Percentiles rank a stretch among this genome's conserved stretches.
These are phyloP conservation scores for Catharus bicknelli DNA, from an alignment of 2,113 vertebrate species.

Conservation along the genomic window DNA sequence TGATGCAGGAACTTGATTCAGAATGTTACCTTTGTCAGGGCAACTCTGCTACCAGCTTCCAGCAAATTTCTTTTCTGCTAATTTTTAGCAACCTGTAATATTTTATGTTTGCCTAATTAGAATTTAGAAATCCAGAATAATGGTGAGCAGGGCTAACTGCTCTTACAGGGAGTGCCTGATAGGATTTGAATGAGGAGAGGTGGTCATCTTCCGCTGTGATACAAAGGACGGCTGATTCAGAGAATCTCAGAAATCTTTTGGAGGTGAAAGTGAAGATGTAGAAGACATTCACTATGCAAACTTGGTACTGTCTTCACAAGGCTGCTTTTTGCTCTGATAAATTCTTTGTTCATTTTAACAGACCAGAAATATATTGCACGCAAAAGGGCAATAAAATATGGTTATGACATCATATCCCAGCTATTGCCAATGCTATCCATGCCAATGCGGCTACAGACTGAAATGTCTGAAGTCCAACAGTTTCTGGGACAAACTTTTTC, in stretches of 20 bases:
- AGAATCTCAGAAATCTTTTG: not conserved
- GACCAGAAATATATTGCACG: not conserved
- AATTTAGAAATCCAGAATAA: not conserved
- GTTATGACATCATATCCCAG: not conserved
- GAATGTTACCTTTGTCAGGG: not conserved
- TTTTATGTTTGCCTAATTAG: not conserved
- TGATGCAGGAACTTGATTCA: rapidly evolving
- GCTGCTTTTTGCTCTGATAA: not conserved
- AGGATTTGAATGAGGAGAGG: not conserved
- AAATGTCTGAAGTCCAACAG: not conserved
- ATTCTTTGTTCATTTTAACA: not conserved
- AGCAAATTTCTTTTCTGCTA: not conserved
- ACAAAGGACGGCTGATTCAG: not conserved
- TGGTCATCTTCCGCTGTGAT: rapidly evolving
- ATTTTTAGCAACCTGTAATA: not conserved
- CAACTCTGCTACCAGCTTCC: not conserved
- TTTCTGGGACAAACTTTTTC: not conserved
- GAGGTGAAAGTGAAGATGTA: not conserved
- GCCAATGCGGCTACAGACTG: not conserved
- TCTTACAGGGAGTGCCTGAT: not conserved
- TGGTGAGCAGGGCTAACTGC: rapidly evolving
- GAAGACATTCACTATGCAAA: not conserved
- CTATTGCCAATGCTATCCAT: not conserved
- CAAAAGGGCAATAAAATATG: not conserved
- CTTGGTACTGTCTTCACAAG: not conserved